Evolutionary conservation across 2,113 vertebrate species (phyloP).

Genomic region (Tamias sibiricus): DNA sequence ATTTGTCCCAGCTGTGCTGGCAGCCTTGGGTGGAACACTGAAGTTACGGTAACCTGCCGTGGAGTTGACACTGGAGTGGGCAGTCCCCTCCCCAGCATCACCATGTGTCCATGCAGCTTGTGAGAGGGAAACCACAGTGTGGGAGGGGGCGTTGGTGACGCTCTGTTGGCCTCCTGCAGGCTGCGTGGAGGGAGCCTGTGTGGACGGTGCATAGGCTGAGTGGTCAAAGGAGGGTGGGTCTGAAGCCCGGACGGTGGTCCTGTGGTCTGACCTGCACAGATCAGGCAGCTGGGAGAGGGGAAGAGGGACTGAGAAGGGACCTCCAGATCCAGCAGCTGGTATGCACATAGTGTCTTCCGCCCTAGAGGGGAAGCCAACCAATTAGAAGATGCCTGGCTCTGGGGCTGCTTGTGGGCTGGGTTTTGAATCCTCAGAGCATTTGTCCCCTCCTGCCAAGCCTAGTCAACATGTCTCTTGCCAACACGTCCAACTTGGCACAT

Average conservation of each 20-base stretch:
- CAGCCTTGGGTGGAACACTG: background rate
- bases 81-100: rapidly evolving
- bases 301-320: slow-evolving; percentile 31
- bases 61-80: background rate
- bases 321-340: background rate
- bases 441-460: too few species aligned
- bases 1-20: background rate
- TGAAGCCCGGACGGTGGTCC: rapidly evolving
- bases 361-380: slow-evolving; percentile 73
- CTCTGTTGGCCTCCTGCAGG: background rate
- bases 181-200: background rate
- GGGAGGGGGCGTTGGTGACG: background rate
- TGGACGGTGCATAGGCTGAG: rapidly evolving
- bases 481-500: background rate
- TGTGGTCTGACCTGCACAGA: slow-evolving; percentile 74
- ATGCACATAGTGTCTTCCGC: slow-evolving; percentile 81
- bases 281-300: slow-evolving; percentile 65
- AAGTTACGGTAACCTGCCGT: too few species aligned
- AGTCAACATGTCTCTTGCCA: background rate
- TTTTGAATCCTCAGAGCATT: background rate
- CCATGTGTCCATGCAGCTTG: rapidly evolving
- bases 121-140: rapidly evolving
- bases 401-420: background rate
- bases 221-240: rapidly evolving
- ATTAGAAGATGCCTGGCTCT: slow-evolving; percentile 50